Conservation (phyloP, 2,888 invertebrate genomes). For the Tanaodytes sp. region DNA sequence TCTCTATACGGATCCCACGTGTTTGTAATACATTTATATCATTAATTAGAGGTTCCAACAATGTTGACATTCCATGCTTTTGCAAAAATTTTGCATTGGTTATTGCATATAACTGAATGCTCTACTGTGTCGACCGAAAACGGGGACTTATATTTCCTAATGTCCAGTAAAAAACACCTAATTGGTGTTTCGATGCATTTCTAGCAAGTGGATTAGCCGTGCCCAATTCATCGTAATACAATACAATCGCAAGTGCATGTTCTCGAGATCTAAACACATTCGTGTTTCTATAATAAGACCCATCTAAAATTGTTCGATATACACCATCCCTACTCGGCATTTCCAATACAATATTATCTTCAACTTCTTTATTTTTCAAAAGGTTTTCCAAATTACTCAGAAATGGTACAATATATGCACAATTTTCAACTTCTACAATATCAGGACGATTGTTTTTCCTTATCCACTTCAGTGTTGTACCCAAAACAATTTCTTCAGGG, state of each 20-base stretch:
- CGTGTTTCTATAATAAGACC: background rate
- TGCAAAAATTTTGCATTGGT: conserved; percentile 36
- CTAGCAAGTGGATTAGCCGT: background rate
- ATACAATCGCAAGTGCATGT: background rate
- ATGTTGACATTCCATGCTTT: conserved; percentile 15
- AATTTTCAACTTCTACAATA: conserved; percentile 1
- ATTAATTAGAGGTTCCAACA: conserved; percentile 33
- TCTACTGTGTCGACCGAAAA: background rate
- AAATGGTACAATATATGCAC: conserved; percentile 5
- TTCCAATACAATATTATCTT: background rate
- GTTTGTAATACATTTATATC: conserved; percentile 23
- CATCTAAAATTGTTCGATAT: background rate
- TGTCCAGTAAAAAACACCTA: conserved; percentile 21
- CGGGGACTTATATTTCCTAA: background rate
- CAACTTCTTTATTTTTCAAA: conserved; percentile 32
- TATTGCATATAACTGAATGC: conserved; percentile 13
- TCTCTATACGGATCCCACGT: conserved; percentile 34
- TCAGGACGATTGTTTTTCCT: background rate
- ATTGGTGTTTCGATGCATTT: background rate
- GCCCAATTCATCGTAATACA: background rate
- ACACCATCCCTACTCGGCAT: background rate
- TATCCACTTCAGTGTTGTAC: background rate
- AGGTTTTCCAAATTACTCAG: conserved; percentile 36
- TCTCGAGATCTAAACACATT: background rate
- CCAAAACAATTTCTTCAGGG: background rate